Evolutionary conservation across 2,113 vertebrate species (phyloP).

Genomic region (Pyxicephalus adspersus): DNA sequence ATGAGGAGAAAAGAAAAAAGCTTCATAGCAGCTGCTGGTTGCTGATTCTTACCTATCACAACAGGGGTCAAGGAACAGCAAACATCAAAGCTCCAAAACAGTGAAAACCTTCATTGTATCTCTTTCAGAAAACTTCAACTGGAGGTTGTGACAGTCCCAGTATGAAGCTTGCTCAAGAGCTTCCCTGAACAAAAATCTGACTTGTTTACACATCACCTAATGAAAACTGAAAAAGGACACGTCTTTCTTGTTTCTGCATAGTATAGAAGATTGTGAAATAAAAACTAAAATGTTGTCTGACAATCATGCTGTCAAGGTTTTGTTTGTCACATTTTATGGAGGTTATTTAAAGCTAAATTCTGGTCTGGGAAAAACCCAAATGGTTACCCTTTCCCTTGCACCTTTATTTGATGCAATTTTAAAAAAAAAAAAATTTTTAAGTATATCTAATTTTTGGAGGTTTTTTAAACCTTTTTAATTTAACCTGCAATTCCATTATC

Average conservation of each 20-base stretch:
- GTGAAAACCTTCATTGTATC: slow-evolving; percentile 8
- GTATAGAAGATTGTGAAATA: not conserved
- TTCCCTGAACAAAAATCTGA: not conserved
- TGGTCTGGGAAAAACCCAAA: too few species aligned
- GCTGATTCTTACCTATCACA: slow-evolving; percentile 10
- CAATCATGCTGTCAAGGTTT: not conserved
- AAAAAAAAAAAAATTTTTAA: too few species aligned
- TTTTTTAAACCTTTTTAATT: too few species aligned
- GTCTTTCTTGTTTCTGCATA: not conserved
- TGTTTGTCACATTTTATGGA: too few species aligned
- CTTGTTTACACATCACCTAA: slow-evolving; percentile 45
- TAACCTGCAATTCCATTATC: too few species aligned
- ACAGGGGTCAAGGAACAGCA: slow-evolving; percentile 17
- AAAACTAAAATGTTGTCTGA: not conserved
- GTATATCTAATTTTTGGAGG: too few species aligned
- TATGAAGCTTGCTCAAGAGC: not conserved
- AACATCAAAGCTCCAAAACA: slow-evolving; percentile 14
- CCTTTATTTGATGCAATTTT: too few species aligned
- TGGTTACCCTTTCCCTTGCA: too few species aligned
- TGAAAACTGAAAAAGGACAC: slow-evolving; percentile 12
- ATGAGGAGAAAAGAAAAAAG: not conserved
- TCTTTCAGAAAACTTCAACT: not conserved
- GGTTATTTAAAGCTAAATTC: too few species aligned
- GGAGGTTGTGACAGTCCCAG: slow-evolving; percentile 12
- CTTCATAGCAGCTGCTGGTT: not conserved